Evolutionary conservation across 2,797 vertebrate species (phyloP).

Genomic region (Sebastes taczanowskii): DNA sequence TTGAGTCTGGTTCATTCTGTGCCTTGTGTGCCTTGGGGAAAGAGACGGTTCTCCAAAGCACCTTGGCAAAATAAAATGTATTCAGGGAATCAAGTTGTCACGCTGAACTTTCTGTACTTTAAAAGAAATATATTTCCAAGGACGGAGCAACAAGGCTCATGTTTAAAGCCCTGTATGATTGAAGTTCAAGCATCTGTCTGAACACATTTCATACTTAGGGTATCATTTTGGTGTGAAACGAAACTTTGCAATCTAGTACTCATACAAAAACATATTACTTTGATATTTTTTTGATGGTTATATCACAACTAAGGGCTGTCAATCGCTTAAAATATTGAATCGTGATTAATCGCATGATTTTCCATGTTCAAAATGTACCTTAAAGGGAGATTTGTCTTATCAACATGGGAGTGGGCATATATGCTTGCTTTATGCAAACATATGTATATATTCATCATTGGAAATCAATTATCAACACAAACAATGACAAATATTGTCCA

Average conservation of each 20-base stretch:
- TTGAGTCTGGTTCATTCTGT: background rate
- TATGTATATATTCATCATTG: no score
- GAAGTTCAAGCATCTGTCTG: slow-evolving; percentile 18
- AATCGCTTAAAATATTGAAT: no score
- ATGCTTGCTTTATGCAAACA: no score
- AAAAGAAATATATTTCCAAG: slow-evolving; percentile 3
- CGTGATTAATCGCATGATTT: no score
- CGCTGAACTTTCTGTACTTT: slow-evolving; percentile 7
- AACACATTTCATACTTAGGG: background rate
- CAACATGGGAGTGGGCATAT: no score
- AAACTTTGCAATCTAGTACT: background rate
- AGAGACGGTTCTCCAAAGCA: background rate
- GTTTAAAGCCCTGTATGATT: slow-evolving; percentile 1
- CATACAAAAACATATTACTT: background rate
- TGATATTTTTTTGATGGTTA: no score
- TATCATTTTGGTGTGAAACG: background rate
- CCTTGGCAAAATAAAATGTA: background rate
- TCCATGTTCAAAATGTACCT: no score
- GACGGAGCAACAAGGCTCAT: background rate
- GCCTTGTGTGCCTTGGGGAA: background rate
- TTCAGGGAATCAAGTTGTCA: slow-evolving; percentile 3
- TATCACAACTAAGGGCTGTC: no score
- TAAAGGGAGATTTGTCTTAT: no score
- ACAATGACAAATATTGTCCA: no score
- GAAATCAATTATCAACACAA: no score